These are phyloP conservation scores for Platygyra sinensis DNA, from an alignment of 64 coral and sea anemone genomes.

Conservation along the genomic window DNA sequence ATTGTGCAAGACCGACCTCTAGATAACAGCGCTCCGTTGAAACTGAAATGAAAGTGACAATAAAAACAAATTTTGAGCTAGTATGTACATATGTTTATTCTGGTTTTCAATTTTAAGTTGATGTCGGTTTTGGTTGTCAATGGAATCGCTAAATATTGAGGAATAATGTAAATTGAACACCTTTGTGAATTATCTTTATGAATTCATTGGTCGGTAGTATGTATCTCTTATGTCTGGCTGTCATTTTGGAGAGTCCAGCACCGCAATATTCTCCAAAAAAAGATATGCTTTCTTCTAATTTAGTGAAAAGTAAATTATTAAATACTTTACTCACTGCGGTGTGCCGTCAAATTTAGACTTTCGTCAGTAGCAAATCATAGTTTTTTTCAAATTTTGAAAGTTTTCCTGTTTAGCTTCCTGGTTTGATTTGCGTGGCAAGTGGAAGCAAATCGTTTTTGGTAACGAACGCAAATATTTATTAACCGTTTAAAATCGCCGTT, in stretches of 20 bases:
- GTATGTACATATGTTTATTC: too few relatives aligned
- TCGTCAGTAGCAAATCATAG: neutral
- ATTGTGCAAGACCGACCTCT: too few relatives aligned
- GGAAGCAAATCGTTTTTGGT: neutral
- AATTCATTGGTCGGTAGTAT: neutral
- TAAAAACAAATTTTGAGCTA: too few relatives aligned
- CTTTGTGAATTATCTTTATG: neutral
- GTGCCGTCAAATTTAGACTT: neutral
- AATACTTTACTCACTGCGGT: neutral
- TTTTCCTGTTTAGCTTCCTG: neutral
- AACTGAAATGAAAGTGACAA: too few relatives aligned
- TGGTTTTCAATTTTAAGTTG: too few relatives aligned
- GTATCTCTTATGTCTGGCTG: neutral
- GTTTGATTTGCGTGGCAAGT: neutral
- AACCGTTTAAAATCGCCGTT: neutral
- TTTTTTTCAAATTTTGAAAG: neutral
- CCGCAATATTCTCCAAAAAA: neutral
- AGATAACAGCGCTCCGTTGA: too few relatives aligned
- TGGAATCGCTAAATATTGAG: neutral
- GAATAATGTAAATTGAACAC: neutral
- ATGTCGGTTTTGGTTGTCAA: neutral
- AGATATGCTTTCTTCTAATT: conserved; percentile 8
- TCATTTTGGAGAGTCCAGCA: neutral
- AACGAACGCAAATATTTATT: neutral
- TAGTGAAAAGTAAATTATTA: neutral